These are phyloP conservation scores for Musca domestica DNA, from an alignment of 1,140 invertebrate genomes.

Conservation along the genomic window DNA sequence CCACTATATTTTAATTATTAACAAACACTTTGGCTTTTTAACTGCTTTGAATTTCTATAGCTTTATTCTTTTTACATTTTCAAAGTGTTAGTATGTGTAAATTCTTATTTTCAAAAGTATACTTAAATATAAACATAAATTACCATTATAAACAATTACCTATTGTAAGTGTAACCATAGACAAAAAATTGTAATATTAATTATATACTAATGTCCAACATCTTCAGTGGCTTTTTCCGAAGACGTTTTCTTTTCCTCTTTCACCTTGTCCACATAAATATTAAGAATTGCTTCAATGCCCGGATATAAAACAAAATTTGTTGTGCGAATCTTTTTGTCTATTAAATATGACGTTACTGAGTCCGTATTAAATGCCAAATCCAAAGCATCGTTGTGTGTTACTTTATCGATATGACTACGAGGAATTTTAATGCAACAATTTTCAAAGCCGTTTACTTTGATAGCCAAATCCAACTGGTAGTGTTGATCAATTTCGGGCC, in stretches of 20 bases:
- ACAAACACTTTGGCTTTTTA: too few relatives aligned
- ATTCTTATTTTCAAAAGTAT: background rate
- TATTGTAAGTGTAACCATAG: background rate
- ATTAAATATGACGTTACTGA: conserved; percentile 51
- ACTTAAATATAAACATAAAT: conserved; percentile 5
- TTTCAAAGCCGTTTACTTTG: conserved; percentile 62
- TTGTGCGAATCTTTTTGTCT: conserved; percentile 47
- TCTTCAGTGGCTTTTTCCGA: conserved; percentile 18
- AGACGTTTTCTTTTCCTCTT: conserved; percentile 7
- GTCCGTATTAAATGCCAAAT: conserved; percentile 56
- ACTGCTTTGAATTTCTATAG: too few relatives aligned
- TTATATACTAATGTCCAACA: conserved; percentile 10
- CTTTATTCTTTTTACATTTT: too few relatives aligned
- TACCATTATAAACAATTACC: conserved; percentile 7
- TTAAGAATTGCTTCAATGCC: conserved; percentile 50
- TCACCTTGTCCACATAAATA: conserved; percentile 47
- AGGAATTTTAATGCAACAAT: conserved; percentile 57
- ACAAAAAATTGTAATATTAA: background rate
- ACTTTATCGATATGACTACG: conserved; percentile 57
- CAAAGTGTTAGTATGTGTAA: too few relatives aligned
- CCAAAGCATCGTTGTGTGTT: conserved; percentile 57
- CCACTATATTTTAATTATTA: too few relatives aligned
- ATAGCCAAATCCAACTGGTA: conserved; percentile 68
- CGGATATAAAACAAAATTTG: conserved; percentile 48
- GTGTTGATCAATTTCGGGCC: conserved; percentile 77